Evolutionary conservation across 2,797 vertebrate species (phyloP).

Genomic region (Clarias fuscus): DNA sequence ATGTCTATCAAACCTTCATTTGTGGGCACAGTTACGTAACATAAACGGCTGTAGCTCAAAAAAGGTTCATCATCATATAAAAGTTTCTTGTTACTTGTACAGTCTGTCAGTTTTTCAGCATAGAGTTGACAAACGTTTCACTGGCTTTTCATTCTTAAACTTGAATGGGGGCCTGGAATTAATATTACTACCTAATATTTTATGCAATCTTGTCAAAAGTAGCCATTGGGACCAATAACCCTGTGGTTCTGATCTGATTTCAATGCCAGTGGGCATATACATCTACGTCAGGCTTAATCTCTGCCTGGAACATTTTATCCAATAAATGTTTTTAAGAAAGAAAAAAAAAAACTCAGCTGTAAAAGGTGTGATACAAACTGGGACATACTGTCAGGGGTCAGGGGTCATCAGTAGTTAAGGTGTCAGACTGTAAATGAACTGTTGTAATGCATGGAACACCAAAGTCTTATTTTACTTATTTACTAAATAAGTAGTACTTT

Average conservation of each 20-base stretch:
- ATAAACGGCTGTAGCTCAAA: not conserved
- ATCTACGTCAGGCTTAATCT: too few species aligned
- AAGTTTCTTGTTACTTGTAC: not conserved
- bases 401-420: too few species aligned
- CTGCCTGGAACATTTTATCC: too few species aligned
- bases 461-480: too few species aligned
- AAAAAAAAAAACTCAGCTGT: too few species aligned
- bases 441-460: too few species aligned
- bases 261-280: too few species aligned
- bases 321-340: too few species aligned
- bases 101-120: not conserved
- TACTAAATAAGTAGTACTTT: too few species aligned
- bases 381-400: too few species aligned
- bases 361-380: not conserved
- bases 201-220: not conserved
- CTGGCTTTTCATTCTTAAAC: not conserved
- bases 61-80: not conserved
- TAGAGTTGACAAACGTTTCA: not conserved
- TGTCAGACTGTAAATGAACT: too few species aligned
- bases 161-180: not conserved
- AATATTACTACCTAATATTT: not conserved
- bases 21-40: not conserved
- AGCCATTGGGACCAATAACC: not conserved
- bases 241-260: too few species aligned
- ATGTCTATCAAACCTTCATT: not conserved